Base-by-base conservation (phyloP, 2,888 invertebrate species). In the Tanypteryx hageni region DNA sequence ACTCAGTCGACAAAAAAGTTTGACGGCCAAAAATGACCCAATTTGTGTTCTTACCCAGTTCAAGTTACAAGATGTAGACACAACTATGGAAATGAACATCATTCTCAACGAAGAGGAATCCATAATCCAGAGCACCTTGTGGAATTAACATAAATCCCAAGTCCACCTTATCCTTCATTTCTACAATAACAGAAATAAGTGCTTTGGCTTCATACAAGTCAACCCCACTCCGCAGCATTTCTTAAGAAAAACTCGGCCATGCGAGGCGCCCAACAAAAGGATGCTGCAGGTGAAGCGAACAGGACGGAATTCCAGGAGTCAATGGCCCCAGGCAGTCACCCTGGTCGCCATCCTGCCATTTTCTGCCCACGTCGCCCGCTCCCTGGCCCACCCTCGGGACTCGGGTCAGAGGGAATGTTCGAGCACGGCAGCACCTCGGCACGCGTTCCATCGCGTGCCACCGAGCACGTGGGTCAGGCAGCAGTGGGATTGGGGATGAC, bases 231-330 rank as follows among this genome's bases (percentile, higher is more conserved):
- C 44, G 44, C 44, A n/a, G 27, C 64, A 13, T 44, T 89, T 64
- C 44, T 64, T 64, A 64, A 64, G 44, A 61, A 44, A 14, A 64
- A 44, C 64, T 89, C 18, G 89, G 61, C 64, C 61, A 64, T 44
- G 44, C 64, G 89, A 68, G 44, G 89, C 64, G 57, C 57, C 83
- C 44, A 83, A 56, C 7, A 89, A 18, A 31, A 86, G 64, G 61
- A 44, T 18, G 44, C 44, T 22, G 86, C 31, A n/a, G 89, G 56
- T n/a, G 44, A 64, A 68, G 27, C 89, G n/a, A 64, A 18, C 61
- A 89, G 89, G 89, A 89, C 89, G 89, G 89, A 89, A 89, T 89
- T 64, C 89, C 64, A 64, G 64, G 86, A 89, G 61, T 64, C 56
- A 14, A 56, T 57, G 57, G 16, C 83, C 16, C 8, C 57, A 31